Percentiles rank a stretch among this genome's conserved stretches.
Conservation (phyloP, 2,797 vertebrate genomes). For the Cynodonichthys magdalenae region DNA sequence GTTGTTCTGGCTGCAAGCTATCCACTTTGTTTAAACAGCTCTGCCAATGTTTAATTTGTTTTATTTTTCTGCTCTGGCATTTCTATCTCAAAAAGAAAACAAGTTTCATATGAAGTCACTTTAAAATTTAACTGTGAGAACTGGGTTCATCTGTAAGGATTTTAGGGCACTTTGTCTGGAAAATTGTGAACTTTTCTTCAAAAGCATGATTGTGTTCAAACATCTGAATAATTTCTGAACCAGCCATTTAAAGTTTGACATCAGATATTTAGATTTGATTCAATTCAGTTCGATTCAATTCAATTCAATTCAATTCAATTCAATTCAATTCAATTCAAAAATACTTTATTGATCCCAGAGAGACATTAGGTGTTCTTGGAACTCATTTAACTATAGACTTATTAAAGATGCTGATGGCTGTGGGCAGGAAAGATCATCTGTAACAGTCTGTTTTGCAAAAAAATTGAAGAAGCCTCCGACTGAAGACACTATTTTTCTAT, state of each 20-base stretch:
- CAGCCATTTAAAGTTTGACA: neutral
- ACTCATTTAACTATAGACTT: too few species aligned
- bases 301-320: too few species aligned
- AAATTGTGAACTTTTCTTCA: neutral
- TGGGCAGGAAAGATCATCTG: too few species aligned
- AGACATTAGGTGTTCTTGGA: too few species aligned
- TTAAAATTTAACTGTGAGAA: neutral
- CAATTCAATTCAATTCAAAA: too few species aligned
- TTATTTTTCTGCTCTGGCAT: neutral
- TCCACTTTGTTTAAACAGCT: neutral
- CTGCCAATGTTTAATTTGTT: conserved; percentile 2
- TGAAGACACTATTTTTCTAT: too few species aligned
- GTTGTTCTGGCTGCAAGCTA: neutral
- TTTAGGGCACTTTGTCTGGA: neutral
- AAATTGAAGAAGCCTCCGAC: too few species aligned
- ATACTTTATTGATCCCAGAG: too few species aligned
- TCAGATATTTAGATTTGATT: conserved; percentile 5
- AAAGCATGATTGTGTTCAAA: neutral
- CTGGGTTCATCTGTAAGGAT: neutral
- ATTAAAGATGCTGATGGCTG: too few species aligned
- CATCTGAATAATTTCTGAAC: neutral
- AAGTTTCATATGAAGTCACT: neutral
- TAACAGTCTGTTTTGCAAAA: too few species aligned
- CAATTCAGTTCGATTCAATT: too few species aligned
- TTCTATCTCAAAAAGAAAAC: neutral